Conservation (phyloP, 2,888 invertebrate genomes). For the Cordilura impudica region DNA sequence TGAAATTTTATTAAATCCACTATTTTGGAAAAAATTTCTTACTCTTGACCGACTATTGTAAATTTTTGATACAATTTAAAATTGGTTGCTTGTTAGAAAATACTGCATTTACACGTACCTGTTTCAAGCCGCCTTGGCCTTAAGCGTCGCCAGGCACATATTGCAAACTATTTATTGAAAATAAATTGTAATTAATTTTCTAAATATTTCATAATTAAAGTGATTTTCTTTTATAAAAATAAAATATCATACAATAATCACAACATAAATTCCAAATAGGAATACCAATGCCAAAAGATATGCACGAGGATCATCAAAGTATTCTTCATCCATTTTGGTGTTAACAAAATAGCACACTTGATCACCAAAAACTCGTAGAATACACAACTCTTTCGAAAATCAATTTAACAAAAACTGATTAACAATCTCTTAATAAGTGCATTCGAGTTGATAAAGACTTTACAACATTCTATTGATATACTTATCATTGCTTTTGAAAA, state of each 20-base stretch:
- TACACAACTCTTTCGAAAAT: not conserved
- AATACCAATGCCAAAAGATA: slow-evolving; percentile 9
- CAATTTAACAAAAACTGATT: not conserved
- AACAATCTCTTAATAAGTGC: not conserved
- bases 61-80: no score
- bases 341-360: not conserved
- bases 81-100: no score
- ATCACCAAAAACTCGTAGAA: not conserved
- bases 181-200: not conserved
- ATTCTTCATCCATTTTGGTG: slow-evolving; percentile 28
- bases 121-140: not conserved
- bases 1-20: no score
- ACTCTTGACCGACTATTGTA: no score
- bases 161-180: not conserved
- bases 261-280: slow-evolving; percentile 24
- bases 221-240: not conserved
- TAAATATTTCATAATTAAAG: not conserved
- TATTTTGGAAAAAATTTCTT: no score
- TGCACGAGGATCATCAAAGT: slow-evolving; percentile 29
- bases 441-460: not conserved
- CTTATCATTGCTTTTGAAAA: not conserved
- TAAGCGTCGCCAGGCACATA: not conserved
- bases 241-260: slow-evolving; percentile 31
- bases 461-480: no score
- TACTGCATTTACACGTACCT: no score